A percentile compares a stretch with the other conserved stretches of the same genome.
phyloP scores from a whole-genome alignment of 23 tunicate genomes.

The Clavelina lepadiformis region DNA sequence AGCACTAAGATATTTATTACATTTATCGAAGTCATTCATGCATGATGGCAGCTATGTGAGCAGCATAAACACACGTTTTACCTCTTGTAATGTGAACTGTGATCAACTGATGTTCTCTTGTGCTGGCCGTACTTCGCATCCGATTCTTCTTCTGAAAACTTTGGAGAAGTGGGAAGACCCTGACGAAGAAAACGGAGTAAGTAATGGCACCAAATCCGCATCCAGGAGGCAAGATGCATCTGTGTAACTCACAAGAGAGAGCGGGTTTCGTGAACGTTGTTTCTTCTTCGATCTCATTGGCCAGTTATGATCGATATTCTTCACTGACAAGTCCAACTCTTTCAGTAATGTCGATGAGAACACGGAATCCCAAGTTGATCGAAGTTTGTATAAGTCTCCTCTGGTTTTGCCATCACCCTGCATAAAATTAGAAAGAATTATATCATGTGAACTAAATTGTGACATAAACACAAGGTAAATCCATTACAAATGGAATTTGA shows the following conservation, averaged over 20 bases:
- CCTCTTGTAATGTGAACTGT: too few species aligned
- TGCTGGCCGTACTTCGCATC: too few species aligned
- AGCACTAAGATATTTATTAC: too few species aligned
- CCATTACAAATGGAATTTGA: too few species aligned
- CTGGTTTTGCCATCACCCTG: conserved; percentile 81
- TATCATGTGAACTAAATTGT: not conserved
- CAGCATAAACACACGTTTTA: too few species aligned
- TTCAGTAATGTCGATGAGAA: conserved; percentile 38
- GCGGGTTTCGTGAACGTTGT: conserved; percentile 25
- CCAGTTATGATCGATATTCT: conserved; percentile 61
- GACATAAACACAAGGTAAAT: too few species aligned
- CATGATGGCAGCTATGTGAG: too few species aligned
- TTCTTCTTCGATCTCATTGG: conserved; percentile 44
- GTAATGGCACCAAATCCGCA: too few species aligned
- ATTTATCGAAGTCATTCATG: too few species aligned
- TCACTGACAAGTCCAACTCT: conserved; percentile 51
- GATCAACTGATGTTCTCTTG: too few species aligned
- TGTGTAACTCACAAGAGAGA: conserved; percentile 23
- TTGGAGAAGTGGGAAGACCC: conserved; percentile 10
- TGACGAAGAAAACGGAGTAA: too few species aligned
- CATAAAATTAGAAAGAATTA: conserved; percentile 10
- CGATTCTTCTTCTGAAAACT: conserved; percentile 9
- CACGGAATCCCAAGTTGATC: conserved; percentile 70
- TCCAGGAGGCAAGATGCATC: too few species aligned
- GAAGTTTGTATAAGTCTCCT: conserved; percentile 65